Evolutionary conservation across 2,888 invertebrate species (phyloP).

Genomic region (Rotaria sp.): DNA sequence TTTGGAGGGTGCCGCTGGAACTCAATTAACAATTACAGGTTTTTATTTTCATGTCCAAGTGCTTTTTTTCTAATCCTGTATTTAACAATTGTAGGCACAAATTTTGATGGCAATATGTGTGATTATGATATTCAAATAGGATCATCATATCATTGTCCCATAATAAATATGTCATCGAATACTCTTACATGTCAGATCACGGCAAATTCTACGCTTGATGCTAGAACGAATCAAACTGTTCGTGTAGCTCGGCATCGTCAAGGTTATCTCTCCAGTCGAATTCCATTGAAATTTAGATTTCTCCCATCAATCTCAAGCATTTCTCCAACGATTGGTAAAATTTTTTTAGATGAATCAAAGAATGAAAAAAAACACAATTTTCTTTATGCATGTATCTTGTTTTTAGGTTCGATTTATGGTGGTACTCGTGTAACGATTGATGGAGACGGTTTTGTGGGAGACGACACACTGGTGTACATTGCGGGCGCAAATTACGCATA

Average conservation of each 20-base stretch:
- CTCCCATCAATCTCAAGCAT: neutral
- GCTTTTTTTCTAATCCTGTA: too few relatives aligned
- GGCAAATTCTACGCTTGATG: neutral
- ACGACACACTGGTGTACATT: neutral
- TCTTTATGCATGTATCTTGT: neutral
- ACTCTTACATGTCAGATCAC: conserved; percentile 22
- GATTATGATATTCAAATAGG: conserved; percentile 31
- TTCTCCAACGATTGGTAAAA: too few relatives aligned
- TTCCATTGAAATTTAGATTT: neutral
- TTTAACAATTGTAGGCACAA: neutral
- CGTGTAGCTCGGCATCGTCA: neutral
- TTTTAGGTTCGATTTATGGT: neutral
- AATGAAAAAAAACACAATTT: too few relatives aligned
- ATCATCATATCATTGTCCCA: conserved; percentile 18
- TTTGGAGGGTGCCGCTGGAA: neutral
- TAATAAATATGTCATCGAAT: neutral
- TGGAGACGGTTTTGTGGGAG: neutral
- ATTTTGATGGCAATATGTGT: conserved; percentile 24
- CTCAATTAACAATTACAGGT: neutral
- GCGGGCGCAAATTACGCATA: neutral
- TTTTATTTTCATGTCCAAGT: too few relatives aligned
- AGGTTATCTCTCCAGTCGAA: neutral
- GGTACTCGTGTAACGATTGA: neutral
- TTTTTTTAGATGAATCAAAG: too few relatives aligned
- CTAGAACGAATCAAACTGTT: neutral